Evolutionary conservation across 2,888 invertebrate species (phyloP).

Genomic region (Heteromyza rotundicornis): DNA sequence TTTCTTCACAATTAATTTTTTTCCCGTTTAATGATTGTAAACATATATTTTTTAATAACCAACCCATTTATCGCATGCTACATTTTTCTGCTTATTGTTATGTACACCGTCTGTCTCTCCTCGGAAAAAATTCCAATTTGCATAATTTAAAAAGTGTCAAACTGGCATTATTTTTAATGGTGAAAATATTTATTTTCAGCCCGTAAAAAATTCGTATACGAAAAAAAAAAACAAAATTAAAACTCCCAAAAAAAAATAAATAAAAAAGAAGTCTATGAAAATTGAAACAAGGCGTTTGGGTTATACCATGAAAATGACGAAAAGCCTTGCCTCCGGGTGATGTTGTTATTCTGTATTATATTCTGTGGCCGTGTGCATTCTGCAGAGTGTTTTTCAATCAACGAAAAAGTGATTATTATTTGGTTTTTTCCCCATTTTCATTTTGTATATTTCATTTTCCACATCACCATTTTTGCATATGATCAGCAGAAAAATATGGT

Average conservation of each 20-base stretch:
- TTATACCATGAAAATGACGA: not conserved
- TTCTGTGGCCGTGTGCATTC: too few relatives aligned
- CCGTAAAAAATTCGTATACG: not conserved
- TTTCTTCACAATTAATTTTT: too few relatives aligned
- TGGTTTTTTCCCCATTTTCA: not conserved
- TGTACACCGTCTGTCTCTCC: not conserved
- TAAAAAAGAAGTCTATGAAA: not conserved
- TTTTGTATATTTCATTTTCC: not conserved
- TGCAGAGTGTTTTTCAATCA: slow-evolving; percentile 2
- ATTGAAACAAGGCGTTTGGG: not conserved
- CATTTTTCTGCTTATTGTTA: not conserved
- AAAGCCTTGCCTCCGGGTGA: not conserved
- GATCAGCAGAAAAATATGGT: too few relatives aligned
- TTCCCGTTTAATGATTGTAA: too few relatives aligned
- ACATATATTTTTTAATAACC: not conserved
- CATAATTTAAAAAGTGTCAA: slow-evolving; percentile 41
- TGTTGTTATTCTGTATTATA: too few relatives aligned
- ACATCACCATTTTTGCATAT: not conserved
- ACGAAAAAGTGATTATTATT: not conserved
- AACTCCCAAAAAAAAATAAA: slow-evolving; percentile 1
- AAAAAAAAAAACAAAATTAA: not conserved
- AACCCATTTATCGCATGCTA: not conserved
- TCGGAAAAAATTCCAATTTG: slow-evolving; percentile 5
- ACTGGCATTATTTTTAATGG: slow-evolving; percentile 45
- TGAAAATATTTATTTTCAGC: not conserved